These are phyloP conservation scores for Melanotaenia trifasciata DNA, from an alignment of 2,797 vertebrate species.

Conservation along the genomic window DNA sequence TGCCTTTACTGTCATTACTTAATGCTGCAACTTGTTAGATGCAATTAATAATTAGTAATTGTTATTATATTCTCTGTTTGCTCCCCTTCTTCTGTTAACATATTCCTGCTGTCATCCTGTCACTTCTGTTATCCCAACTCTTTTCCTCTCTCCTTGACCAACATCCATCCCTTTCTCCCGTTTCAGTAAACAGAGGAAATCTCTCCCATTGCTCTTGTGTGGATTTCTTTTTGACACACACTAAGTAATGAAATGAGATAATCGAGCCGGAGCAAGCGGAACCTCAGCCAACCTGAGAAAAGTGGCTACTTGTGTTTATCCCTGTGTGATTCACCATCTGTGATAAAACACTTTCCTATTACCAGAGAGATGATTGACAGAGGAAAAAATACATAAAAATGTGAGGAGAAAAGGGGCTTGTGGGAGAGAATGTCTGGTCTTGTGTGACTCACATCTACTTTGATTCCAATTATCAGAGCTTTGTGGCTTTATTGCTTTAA, in stretches of 20 bases:
- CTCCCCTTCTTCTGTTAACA: neutral
- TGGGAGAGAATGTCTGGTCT: constrained; percentile 47
- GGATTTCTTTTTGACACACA: constrained; percentile 64
- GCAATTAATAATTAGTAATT: neutral
- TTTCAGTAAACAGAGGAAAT: constrained; percentile 43
- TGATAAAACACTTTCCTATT: constrained; percentile 48
- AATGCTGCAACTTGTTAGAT: constrained; percentile 17
- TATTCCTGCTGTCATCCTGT: constrained; percentile 7
- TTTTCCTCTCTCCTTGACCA: neutral
- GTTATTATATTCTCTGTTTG: neutral
- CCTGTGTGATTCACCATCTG: constrained; percentile 77
- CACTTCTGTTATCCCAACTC: neutral
- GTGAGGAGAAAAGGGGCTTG: constrained; percentile 37
- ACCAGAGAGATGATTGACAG: constrained; percentile 60
- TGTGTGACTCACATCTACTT: constrained; percentile 38
- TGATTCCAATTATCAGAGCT: constrained; percentile 25
- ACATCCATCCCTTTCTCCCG: constrained; percentile 17
- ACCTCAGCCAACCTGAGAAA: constrained; percentile 48
- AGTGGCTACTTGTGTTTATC: constrained; percentile 55
- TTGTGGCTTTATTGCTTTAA: constrained; percentile 20
- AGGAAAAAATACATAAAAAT: constrained; percentile 58
- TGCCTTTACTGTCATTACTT: constrained; percentile 24
- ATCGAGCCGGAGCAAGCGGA: constrained; percentile 31
- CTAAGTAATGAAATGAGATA: constrained; percentile 39
- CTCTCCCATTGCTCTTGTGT: constrained; percentile 58